phyloP scores from a whole-genome alignment of 2,797 vertebrate genomes.

The Coracias cyanogaster region DNA sequence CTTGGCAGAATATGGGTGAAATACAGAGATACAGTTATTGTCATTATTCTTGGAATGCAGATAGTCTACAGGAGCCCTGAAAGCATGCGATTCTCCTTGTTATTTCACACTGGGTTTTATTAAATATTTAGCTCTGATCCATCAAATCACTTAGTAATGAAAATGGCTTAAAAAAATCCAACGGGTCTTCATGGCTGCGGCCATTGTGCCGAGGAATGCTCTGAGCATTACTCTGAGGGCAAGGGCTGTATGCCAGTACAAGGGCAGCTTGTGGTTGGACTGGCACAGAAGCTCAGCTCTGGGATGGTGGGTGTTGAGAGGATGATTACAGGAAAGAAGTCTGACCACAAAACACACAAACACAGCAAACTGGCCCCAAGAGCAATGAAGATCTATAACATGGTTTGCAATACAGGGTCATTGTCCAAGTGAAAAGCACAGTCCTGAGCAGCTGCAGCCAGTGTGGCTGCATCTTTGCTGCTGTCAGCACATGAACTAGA shows the following conservation, averaged over 20 bases:
- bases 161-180: background rate
- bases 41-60: background rate
- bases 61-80: background rate
- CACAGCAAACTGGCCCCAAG: background rate
- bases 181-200: background rate
- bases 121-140: background rate
- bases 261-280: rapidly evolving
- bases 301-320: background rate
- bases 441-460: background rate
- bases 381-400: background rate
- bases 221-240: background rate
- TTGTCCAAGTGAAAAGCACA: background rate
- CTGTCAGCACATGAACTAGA: background rate
- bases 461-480: background rate
- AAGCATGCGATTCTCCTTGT: background rate
- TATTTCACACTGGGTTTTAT: background rate
- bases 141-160: background rate
- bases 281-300: background rate
- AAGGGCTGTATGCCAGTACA: no score
- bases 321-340: background rate
- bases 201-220: rapidly evolving
- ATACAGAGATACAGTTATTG: background rate
- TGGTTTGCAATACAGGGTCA: background rate
- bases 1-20: background rate
- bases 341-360: background rate